Evolutionary conservation across 1,140 invertebrate species (phyloP), one percentile per base, ranked within the genome.

Genomic region (Oedothorax gibbosus): DNA sequence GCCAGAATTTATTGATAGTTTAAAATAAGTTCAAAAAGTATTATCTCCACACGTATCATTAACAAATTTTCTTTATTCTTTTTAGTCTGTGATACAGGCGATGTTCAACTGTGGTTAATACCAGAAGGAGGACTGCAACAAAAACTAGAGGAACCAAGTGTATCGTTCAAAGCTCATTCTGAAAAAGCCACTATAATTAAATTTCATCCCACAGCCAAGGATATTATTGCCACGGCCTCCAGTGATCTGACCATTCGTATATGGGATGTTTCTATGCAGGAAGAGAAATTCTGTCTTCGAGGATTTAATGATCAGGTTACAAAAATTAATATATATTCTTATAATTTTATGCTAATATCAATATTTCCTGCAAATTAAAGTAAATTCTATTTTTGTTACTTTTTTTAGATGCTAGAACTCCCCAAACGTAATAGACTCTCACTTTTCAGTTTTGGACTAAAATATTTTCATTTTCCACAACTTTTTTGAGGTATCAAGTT

Each of bases 171-270:
- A 88, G 94, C 95, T 8, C 96, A 97, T 88, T 92, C 93, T 9
- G 97, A 98, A 88, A 98, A 97, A 91, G 95, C 98, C 77, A 97
- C 96, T 90, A 94, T 97, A 73, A 93, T 98, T 10, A 94, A 95
- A 84, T 98, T 96, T 90, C 96, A 98, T 91, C 96, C 97, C 0
- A 91, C 96, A 64, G 96, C 97, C 0, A 91, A 93, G 53, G 94
- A 97, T 89, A 92, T 98, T 11, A 89, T 99, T 3, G 94, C 95
- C 0, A 95, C 96, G 0, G 95, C 94, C 0, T 95, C 96, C 0
- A 96, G 97, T 88, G 97, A 98, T 89, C 94, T 96, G 91, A 95
- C 94, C 8, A 93, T 98, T n/a, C 94, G 94, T 87, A 92, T 97
- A 20, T 97, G 95, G 95, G 93, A 96, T 88, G 84, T 91, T 12